Conservation (phyloP, 2,888 invertebrate genomes). For the Clostera curtula region DNA sequence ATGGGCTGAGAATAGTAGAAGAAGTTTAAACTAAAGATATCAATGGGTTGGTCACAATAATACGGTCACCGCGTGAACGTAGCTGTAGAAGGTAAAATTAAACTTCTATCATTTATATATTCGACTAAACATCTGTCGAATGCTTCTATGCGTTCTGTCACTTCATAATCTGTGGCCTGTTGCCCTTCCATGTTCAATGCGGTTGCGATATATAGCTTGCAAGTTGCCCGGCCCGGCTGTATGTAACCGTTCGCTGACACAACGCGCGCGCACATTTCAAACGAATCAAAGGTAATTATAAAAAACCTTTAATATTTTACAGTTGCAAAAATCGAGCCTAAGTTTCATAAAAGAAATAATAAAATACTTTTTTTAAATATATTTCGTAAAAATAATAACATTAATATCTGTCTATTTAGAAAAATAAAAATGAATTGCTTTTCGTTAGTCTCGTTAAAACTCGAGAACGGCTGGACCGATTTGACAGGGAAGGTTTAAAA, state of each 20-base stretch:
- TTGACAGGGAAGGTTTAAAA: no score
- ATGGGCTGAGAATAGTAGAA: no score
- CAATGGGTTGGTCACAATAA: no score
- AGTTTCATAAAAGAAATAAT: not conserved
- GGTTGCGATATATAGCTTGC: conserved; percentile 43
- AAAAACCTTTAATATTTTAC: conserved; percentile 9
- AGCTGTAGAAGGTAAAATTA: no score
- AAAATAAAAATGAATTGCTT: no score
- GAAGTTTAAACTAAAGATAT: no score
- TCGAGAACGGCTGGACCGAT: no score
- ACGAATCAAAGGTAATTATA: conserved; percentile 19
- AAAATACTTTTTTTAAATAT: not conserved
- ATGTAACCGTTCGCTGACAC: conserved; percentile 31
- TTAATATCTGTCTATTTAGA: no score
- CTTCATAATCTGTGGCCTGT: conserved; percentile 33
- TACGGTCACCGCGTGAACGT: no score
- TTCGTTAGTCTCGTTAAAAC: no score
- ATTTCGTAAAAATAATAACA: no score
- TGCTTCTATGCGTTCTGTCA: conserved; percentile 12
- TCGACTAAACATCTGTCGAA: conserved; percentile 1
- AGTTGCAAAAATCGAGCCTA: conserved; percentile 1
- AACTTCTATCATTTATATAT: no score
- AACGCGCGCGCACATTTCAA: conserved; percentile 22
- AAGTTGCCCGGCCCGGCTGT: conserved; percentile 29
- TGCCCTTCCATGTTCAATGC: conserved; percentile 41